Evolutionary conservation across 2,888 invertebrate species (phyloP).

Genomic region (Didymodactylos carnosus): DNA sequence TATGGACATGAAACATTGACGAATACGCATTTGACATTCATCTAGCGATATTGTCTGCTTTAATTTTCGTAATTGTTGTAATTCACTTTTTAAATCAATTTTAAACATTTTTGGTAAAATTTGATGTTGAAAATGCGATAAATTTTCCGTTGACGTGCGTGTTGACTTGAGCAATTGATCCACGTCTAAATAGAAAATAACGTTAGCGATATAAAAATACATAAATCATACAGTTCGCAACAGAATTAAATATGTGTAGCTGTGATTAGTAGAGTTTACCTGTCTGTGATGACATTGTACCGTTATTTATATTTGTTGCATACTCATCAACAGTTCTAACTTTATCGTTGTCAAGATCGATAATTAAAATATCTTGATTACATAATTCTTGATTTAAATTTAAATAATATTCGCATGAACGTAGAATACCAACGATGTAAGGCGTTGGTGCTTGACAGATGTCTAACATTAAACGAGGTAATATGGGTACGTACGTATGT

Average conservation of each 20-base stretch:
- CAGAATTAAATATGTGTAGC: no score
- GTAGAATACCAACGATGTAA: slow-evolving; percentile 67
- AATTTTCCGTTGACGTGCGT: background rate
- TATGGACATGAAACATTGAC: background rate
- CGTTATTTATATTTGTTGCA: background rate
- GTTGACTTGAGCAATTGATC: no score
- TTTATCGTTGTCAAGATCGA: slow-evolving; percentile 7
- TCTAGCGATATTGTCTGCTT: background rate
- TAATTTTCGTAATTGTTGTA: background rate
- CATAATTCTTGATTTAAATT: background rate
- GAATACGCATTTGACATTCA: background rate
- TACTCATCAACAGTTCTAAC: background rate
- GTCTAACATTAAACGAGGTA: slow-evolving; percentile 75
- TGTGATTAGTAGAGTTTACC: no score
- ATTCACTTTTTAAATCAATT: background rate
- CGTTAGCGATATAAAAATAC: no score
- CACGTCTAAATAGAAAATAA: no score
- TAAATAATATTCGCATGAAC: slow-evolving; percentile 2
- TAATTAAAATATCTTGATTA: slow-evolving; percentile 8
- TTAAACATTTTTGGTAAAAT: background rate
- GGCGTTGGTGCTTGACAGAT: slow-evolving; percentile 88
- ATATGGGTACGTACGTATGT: slow-evolving; percentile 83
- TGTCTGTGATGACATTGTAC: no score
- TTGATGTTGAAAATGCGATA: background rate
- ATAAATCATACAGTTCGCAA: no score